phyloP scores from a whole-genome alignment of 2,888 invertebrate species.

The Slavum lentiscoides region DNA sequence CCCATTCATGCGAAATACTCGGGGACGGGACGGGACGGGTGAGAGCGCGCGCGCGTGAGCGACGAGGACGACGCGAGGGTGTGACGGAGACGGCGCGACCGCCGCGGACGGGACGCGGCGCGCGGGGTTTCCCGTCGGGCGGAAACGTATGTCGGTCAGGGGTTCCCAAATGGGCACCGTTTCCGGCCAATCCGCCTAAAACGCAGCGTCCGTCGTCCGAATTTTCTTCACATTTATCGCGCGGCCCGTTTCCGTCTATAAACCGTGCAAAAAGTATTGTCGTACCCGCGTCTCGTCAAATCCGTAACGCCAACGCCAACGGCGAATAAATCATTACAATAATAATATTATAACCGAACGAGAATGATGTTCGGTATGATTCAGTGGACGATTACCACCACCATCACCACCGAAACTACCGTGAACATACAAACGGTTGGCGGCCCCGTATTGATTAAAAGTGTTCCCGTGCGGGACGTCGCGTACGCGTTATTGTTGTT shows the following conservation, averaged over 20 bases:
- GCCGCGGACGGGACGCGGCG: background rate
- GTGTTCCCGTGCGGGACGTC: background rate
- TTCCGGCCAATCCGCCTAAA: slow-evolving; percentile 50
- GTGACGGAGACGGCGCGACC: slow-evolving; percentile 2
- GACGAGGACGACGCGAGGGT: slow-evolving; percentile 13
- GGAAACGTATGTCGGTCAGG: slow-evolving; percentile 53
- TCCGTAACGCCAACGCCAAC: background rate
- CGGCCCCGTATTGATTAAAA: slow-evolving; percentile 32
- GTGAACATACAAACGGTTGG: slow-evolving; percentile 38
- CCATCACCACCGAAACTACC: background rate
- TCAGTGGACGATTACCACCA: background rate
- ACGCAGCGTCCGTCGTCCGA: too few species aligned
- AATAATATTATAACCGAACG: background rate
- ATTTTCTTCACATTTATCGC: too few species aligned
- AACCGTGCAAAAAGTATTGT: too few species aligned
- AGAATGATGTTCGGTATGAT: slow-evolving; percentile 27
- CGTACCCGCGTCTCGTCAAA: background rate
- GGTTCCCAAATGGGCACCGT: slow-evolving; percentile 40
- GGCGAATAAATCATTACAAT: background rate
- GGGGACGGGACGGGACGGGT: slow-evolving; percentile 43
- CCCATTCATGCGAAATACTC: slow-evolving; percentile 53
- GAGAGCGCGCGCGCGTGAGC: slow-evolving; percentile 40
- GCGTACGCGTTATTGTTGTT: background rate
- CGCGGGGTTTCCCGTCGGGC: slow-evolving; percentile 52
- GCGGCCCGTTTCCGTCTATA: background rate